Evolutionary conservation across 2,888 invertebrate species (phyloP), one percentile per base, ranked within the genome.

Genomic region (Alloplasta piceator): DNA sequence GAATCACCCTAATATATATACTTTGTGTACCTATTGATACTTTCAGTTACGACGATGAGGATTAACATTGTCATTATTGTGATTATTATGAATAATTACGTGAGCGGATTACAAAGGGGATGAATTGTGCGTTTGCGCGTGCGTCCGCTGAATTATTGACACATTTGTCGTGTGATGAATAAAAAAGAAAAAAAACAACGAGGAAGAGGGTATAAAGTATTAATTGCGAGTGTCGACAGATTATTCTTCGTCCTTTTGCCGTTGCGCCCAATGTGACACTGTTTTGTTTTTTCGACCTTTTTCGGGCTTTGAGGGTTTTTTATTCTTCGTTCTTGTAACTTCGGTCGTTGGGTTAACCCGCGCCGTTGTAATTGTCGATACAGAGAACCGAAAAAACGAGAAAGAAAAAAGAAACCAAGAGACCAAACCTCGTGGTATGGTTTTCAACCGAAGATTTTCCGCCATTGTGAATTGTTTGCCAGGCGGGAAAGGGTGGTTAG

Each of bases 11-110:
- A n/a, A n/a, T n/a, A n/a, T n/a, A 26, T 26, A 26, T 26, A 26
- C 72, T 78, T 78, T 78, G 64, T 73, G 72, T 78, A 78, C 78
- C 72, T 72, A 73, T 73, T 52, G 56, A 67, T 78, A 67, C 72
- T 72, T 70, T 14, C 66, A 48, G 36, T 60, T 67, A 52, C 56
- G 63, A 64, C 55, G 73, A 64, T 48, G 10, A 56, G 39, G 14
- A 64, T 71, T 58, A 61, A 43, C n/a, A 48, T 48, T 67, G 55
- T 76, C 76, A 61, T 76, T 16, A 71, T 61, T 80, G 75, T 26
- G 38, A 73, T 61, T 43, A 38, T 43, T 14, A 38, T 58, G 0
- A 36, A 58, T 58, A 58, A 58, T 58, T 58, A 16, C 5, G 61
- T 55, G 52, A 58, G 58, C 26, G 46, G 26, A 70, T 70, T 70